Percentiles rank a stretch among this genome's conserved stretches.
Conservation (phyloP, 2,113 vertebrate genomes). For the Nothoprocta perdicaria region DNA sequence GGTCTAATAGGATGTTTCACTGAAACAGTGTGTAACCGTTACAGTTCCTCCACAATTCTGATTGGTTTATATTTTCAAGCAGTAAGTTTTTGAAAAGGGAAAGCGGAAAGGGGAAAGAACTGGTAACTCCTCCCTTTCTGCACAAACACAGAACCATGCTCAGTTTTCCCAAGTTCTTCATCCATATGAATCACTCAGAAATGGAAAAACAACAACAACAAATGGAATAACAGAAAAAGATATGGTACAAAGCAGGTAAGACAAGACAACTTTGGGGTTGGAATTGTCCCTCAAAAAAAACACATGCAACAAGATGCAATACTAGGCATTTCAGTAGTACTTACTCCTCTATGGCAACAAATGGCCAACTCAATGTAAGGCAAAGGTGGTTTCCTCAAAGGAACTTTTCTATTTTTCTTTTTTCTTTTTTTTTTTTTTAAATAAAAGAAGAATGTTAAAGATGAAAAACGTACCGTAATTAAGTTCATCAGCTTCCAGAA, state of each 20-base stretch:
- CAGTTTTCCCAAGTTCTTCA: no score
- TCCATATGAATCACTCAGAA: background rate
- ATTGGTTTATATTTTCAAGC: background rate
- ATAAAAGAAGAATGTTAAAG: background rate
- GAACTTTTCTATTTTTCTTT: background rate
- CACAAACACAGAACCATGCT: no score
- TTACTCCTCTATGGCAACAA: background rate
- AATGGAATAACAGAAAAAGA: no score
- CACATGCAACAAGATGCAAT: accelerated
- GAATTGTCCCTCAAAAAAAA: accelerated
- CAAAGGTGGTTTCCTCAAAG: background rate
- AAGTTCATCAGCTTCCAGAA: background rate
- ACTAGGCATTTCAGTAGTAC: background rate
- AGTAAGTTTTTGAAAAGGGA: background rate
- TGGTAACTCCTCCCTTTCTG: background rate
- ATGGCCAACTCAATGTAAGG: background rate
- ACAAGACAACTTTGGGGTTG: background rate
- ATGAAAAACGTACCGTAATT: background rate
- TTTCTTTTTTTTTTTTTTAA: background rate
- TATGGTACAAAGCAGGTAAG: background rate
- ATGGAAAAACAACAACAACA: background rate
- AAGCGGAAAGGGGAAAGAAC: no score
- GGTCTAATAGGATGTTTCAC: background rate
- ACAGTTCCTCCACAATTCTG: background rate
- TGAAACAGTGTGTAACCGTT: accelerated